phyloP scores from a whole-genome alignment of 2,888 invertebrate genomes.

The Caenorhabditis zanzibari region DNA sequence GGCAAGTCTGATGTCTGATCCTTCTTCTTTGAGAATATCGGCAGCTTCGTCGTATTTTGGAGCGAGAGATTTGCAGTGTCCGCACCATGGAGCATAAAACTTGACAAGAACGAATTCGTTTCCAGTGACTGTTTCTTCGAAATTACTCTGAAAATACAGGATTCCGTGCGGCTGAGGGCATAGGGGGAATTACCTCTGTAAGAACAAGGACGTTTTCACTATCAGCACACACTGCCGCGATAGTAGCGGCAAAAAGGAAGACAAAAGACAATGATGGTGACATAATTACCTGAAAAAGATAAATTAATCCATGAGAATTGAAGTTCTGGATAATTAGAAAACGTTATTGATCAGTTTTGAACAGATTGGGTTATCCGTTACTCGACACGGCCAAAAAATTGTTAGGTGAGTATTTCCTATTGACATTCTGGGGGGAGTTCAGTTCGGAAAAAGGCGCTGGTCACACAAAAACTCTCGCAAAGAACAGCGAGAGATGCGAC shows the following conservation, averaged over 20 bases:
- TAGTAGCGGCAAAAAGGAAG: conserved; percentile 24
- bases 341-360: neutral
- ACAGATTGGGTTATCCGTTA: conserved; percentile 12
- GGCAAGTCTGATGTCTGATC: conserved; percentile 91
- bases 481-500: conserved; percentile 12
- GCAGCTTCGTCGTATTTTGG: conserved; percentile 92
- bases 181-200: conserved; percentile 86
- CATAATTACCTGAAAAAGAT: conserved; percentile 70
- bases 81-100: conserved; percentile 72
- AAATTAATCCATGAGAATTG: neutral
- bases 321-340: neutral
- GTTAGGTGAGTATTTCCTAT: conserved; percentile 6
- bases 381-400: conserved; percentile 33
- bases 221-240: conserved; percentile 35
- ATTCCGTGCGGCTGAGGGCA: neutral
- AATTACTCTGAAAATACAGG: conserved; percentile 87
- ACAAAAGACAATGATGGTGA: conserved; percentile 32
- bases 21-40: conserved; percentile 86
- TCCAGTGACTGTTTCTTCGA: conserved; percentile 89
- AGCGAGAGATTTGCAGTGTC: conserved; percentile 84
- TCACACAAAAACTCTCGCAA: conserved; percentile 36
- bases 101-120: conserved; percentile 87
- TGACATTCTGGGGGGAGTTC: conserved; percentile 25
- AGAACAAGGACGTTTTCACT: conserved; percentile 84
- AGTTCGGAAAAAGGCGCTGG: conserved; percentile 23